Conservation (phyloP, 2,888 invertebrate genomes). For the Leptogaster cylindrica region DNA sequence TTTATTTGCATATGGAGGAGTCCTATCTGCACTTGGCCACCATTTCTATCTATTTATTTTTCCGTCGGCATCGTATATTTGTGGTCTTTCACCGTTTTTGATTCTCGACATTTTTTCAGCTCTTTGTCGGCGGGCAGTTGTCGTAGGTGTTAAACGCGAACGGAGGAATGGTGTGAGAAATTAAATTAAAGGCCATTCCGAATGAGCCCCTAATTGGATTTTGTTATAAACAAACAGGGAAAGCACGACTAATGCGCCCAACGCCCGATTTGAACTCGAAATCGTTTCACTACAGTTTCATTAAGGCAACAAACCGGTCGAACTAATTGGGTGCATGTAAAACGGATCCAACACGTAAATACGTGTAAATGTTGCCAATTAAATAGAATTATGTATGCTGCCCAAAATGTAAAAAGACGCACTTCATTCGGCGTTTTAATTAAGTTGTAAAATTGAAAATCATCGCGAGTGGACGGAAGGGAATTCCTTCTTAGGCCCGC, state of each 20-base stretch:
- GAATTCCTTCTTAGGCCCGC: too few species aligned
- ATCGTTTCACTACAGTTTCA: constrained; percentile 36
- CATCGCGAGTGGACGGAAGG: not conserved
- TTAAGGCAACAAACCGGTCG: constrained; percentile 41
- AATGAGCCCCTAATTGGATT: constrained; percentile 46
- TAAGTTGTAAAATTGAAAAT: constrained; percentile 32
- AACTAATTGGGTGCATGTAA: constrained; percentile 47
- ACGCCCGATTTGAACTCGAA: constrained; percentile 3
- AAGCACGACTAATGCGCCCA: not conserved
- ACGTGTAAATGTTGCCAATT: constrained; percentile 38
- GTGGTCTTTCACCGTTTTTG: constrained; percentile 22
- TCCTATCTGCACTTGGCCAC: constrained; percentile 13
- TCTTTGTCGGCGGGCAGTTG: constrained; percentile 28
- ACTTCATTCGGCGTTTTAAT: constrained; percentile 18
- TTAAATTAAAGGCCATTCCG: constrained; percentile 44
- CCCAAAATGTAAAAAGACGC: constrained; percentile 15
- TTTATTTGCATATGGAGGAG: constrained; percentile 27
- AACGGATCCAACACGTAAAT: constrained; percentile 23
- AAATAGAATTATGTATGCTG: constrained; percentile 34
- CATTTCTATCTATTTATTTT: too few species aligned
- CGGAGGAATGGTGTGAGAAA: constrained; percentile 44
- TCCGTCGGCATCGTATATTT: not conserved
- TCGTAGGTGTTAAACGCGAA: constrained; percentile 45
- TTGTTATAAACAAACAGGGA: constrained; percentile 43
- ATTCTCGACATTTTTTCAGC: constrained; percentile 26